These are phyloP conservation scores for Lichenostomus cassidix DNA, from an alignment of 2,113 vertebrate genomes.

Conservation along the genomic window DNA sequence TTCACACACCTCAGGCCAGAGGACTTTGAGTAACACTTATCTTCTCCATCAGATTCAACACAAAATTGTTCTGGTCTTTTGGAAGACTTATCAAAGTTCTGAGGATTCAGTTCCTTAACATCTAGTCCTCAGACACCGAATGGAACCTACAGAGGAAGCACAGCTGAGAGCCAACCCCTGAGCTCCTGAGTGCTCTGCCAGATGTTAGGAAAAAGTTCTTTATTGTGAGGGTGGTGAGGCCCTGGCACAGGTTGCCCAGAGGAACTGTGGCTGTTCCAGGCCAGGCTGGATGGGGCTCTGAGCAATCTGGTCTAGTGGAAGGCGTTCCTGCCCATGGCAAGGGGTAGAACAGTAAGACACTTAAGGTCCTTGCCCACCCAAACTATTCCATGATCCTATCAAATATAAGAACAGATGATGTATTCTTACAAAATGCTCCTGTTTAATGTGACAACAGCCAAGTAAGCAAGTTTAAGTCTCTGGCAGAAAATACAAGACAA, in stretches of 20 bases:
- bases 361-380: background rate
- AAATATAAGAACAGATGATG: background rate
- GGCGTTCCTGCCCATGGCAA: background rate
- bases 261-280: background rate
- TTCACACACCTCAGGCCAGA: background rate
- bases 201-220: background rate
- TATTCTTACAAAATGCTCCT: background rate
- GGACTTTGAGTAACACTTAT: background rate
- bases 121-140: background rate
- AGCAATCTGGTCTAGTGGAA: fast-evolving
- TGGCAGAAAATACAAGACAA: background rate
- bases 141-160: background rate
- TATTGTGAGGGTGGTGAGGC: background rate
- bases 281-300: fast-evolving
- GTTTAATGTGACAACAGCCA: background rate
- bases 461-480: background rate
- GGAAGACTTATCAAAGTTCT: background rate
- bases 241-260: background rate
- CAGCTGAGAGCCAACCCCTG: background rate
- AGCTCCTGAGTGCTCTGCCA: background rate
- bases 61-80: background rate
- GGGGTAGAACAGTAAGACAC: background rate
- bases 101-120: background rate
- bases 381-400: background rate
- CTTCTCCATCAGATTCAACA: background rate